Base-by-base conservation (phyloP, 2,888 invertebrate genomes). In the Halictus quadricinctus region DNA sequence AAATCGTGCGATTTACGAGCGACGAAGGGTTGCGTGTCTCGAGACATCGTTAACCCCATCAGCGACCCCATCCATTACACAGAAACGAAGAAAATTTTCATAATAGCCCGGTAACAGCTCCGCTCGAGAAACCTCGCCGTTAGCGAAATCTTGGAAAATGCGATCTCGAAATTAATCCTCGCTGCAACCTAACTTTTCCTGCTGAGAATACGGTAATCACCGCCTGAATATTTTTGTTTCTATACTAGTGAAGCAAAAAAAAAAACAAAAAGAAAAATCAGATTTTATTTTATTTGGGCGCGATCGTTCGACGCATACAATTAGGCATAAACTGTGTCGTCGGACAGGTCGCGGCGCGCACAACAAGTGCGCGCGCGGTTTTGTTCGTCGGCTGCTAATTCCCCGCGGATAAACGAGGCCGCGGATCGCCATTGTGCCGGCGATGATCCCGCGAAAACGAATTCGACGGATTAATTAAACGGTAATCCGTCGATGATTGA, bases 401-500 rank as follows among this genome's bases (percentile, higher is more conserved):
- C 87, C 75, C 86, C 66, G 60, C 77, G 86, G 86, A 87, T 83
- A 80, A 86, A 77, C 86, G 86, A 29, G n/a, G 25, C 48, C 29
- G 69, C 75, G 64, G 75, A 72, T 60, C 58, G 64, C 64, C 81
- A 81, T 85, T 85, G 72, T 73, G 43, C 70, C 46, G 60, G 13
- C 81, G 81, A 86, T 86, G 76, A 86, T 82, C 82, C 81, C 79
- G 77, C 83, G 74, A 83, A 86, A 86, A 86, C 86, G 86, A 87
- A 87, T 87, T 78, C 80, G 78, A 80, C 60, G 86, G 86, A 87
- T 87, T 87, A 86, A 87, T 87, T 83, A 86, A 86, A 83, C 80
- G 83, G 78, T 81, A 83, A 86, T 86, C 86, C 83, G 80, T 83
- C 87, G 86, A 86, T 85, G 86, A 86, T 86, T 86, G 87, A 81